A percentile compares a stretch with the other conserved stretches of the same genome.
These are phyloP conservation scores for zebrafish (Danio rerio) DNA, from an alignment of 2,113 vertebrate species.

Conservation along the genomic window GRCz12tu NC_133176.1:53135001-53135500, in stretches of 20 bases:
- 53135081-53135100: conserved; percentile 37
- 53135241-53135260: conserved; percentile 60
- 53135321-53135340: conserved; percentile 46
- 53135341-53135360: conserved; percentile 62
- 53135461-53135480: neutral
- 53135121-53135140: neutral
- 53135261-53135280: conserved; percentile 53
- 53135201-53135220: conserved; percentile 79
- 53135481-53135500: neutral
- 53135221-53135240: conserved; percentile 63
- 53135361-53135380: conserved; percentile 10
- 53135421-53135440: conserved; percentile 45
- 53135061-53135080: conserved; percentile 36
- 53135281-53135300: conserved; percentile 34
- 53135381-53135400: conserved; percentile 55
- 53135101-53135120: conserved; percentile 21
- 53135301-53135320: conserved; percentile 48
- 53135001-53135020: neutral
- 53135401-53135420: conserved; percentile 47
- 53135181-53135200: conserved; percentile 67
- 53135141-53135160: conserved; percentile 51
- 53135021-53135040: neutral
- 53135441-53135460: conserved; percentile 22
- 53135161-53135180: conserved; percentile 60
- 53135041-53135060: neutral